phyloP scores from a whole-genome alignment of 2,888 invertebrate species.

The Andrena dorsata region DNA sequence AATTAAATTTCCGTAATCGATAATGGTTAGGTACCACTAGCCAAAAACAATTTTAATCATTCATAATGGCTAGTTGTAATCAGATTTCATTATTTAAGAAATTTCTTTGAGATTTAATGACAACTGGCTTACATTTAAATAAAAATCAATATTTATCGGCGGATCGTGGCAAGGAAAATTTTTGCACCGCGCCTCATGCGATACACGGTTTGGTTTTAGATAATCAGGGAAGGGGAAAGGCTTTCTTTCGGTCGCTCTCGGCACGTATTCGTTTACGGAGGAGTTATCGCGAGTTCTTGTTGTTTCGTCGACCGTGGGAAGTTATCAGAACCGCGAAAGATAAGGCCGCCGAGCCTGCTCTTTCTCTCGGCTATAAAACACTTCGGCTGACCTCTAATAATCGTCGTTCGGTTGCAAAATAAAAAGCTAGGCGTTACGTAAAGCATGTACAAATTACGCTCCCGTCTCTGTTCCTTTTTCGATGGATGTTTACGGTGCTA shows the following conservation, averaged over 20 bases:
- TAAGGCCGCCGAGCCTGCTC: neutral
- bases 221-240: constrained; percentile 28
- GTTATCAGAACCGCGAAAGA: constrained; percentile 20
- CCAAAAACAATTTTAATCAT: no score
- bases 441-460: constrained; percentile 18
- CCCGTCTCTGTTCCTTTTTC: neutral
- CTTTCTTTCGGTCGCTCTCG: constrained; percentile 38
- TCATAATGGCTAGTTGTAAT: no score
- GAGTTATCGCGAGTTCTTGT: constrained; percentile 29
- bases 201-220: constrained; percentile 12
- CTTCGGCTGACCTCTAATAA: constrained; percentile 12
- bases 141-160: neutral
- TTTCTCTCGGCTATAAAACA: constrained; percentile 9
- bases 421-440: constrained; percentile 9
- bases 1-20: no score
- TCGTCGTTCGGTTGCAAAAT: neutral
- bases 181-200: constrained; percentile 15
- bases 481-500: neutral
- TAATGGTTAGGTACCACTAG: no score
- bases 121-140: no score
- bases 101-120: no score
- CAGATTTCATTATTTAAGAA: no score
- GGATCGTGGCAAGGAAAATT: constrained; percentile 18
- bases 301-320: constrained; percentile 35
- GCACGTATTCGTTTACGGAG: constrained; percentile 10